phyloP scores from a whole-genome alignment of 2,888 invertebrate genomes.

The Mythimna impura region DNA sequence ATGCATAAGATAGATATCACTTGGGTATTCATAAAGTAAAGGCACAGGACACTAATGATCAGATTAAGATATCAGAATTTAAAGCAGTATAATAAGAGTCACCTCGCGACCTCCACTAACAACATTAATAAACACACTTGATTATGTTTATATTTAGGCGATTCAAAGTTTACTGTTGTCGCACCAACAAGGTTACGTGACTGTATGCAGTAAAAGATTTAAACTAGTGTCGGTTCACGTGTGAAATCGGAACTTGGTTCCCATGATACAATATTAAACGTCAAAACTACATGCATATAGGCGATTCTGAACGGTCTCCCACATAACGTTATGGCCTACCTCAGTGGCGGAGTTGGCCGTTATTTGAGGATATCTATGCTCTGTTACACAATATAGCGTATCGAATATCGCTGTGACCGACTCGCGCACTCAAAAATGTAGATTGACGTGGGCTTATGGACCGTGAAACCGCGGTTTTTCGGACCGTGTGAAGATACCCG shows the following conservation, averaged over 20 bases:
- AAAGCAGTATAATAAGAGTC: conserved; percentile 40
- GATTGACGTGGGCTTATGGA: conserved; percentile 78
- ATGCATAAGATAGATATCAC: conserved; percentile 52
- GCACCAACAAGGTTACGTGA: conserved; percentile 72
- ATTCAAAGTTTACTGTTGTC: conserved; percentile 63
- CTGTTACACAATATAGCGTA: conserved; percentile 77
- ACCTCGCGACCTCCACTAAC: conserved; percentile 41
- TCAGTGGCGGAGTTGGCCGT: conserved; percentile 80
- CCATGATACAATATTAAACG: conserved; percentile 80
- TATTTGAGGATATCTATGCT: conserved; percentile 78
- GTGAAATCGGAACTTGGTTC: conserved; percentile 80
- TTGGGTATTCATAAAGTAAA: conserved; percentile 34
- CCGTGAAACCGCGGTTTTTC: conserved; percentile 80
- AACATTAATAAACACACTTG: conserved; percentile 62
- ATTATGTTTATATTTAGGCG: conserved; percentile 62
- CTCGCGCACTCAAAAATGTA: conserved; percentile 74
- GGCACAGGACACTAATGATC: conserved; percentile 48
- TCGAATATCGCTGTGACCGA: conserved; percentile 77
- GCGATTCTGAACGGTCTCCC: conserved; percentile 77
- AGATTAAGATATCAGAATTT: conserved; percentile 56
- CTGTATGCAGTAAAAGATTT: conserved; percentile 72
- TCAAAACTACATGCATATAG: conserved; percentile 74
- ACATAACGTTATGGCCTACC: conserved; percentile 80
- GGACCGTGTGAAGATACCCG: conserved; percentile 65
- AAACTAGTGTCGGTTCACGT: conserved; percentile 73